phyloP scores from a whole-genome alignment of 2,113 vertebrate genomes.

The Pongo abelii region DNA sequence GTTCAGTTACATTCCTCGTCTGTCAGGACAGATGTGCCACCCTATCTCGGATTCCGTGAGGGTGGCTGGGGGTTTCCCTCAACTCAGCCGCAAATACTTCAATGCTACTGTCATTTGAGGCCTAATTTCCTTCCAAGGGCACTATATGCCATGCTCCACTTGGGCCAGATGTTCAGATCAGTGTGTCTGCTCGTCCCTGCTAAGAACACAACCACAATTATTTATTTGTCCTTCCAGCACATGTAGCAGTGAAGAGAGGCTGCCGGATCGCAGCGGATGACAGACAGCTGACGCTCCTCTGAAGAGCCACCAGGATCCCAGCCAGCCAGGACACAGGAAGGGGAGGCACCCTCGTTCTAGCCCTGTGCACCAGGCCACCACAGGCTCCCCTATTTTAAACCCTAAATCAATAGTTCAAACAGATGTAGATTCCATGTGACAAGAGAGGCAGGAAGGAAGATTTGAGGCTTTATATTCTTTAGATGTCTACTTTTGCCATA shows the following conservation, averaged over 20 bases:
- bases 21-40: neutral
- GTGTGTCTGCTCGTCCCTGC: neutral
- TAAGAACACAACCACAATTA: constrained; percentile 31
- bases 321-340: neutral
- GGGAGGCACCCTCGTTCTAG: neutral
- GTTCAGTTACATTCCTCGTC: neutral
- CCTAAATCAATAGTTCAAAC: constrained; percentile 35
- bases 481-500: constrained; percentile 62
- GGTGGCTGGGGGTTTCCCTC: neutral
- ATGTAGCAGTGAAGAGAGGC: fast-evolving
- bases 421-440: constrained; percentile 65
- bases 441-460: constrained; percentile 19
- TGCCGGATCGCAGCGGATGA: neutral
- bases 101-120: constrained; percentile 13
- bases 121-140: constrained; percentile 10
- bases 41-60: neutral
- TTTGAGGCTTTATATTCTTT: constrained; percentile 66
- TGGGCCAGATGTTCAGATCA: constrained; percentile 51
- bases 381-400: constrained; percentile 30
- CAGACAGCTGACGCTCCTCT: neutral
- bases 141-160: constrained; percentile 51
- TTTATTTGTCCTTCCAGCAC: neutral
- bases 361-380: fast-evolving
- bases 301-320: neutral
- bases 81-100: constrained; percentile 1